These are phyloP conservation scores for Hymenochirus boettgeri DNA, from an alignment of 2,113 vertebrate genomes.

Conservation along the genomic window DNA sequence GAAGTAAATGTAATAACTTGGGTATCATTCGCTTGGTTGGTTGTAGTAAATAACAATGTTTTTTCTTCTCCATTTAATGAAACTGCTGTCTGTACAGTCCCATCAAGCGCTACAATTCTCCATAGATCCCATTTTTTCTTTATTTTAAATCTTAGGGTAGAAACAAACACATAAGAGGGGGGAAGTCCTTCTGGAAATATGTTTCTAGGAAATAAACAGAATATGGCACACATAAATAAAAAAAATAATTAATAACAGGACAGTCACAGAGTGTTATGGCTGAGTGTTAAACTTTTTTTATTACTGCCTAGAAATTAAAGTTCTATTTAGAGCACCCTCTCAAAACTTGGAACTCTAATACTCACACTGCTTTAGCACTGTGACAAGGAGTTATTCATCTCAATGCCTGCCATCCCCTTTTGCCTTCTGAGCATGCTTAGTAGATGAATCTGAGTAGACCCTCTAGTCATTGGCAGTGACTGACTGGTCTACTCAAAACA, in stretches of 20 bases:
- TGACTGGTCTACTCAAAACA: no score
- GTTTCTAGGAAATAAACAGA: slow-evolving; percentile 58
- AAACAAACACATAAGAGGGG: slow-evolving; percentile 94
- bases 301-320: no score
- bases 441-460: no score
- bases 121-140: slow-evolving; percentile 92
- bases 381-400: no score
- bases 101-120: slow-evolving; percentile 82
- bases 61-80: slow-evolving; percentile 79
- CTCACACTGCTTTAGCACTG: no score
- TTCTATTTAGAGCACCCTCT: no score
- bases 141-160: slow-evolving; percentile 88
- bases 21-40: slow-evolving; percentile 73
- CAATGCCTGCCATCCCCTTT: no score
- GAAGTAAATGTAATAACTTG: slow-evolving; percentile 77
- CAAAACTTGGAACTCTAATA: no score
- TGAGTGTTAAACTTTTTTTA: no score
- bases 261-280: no score
- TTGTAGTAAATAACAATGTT: slow-evolving; percentile 83
- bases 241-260: background rate
- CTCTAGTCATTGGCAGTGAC: no score
- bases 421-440: no score
- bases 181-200: slow-evolving; percentile 94
- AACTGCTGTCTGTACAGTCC: slow-evolving; percentile 85
- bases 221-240: background rate